phyloP scores from a whole-genome alignment of 1,140 invertebrate species.

The Kradibia gibbosae region DNA sequence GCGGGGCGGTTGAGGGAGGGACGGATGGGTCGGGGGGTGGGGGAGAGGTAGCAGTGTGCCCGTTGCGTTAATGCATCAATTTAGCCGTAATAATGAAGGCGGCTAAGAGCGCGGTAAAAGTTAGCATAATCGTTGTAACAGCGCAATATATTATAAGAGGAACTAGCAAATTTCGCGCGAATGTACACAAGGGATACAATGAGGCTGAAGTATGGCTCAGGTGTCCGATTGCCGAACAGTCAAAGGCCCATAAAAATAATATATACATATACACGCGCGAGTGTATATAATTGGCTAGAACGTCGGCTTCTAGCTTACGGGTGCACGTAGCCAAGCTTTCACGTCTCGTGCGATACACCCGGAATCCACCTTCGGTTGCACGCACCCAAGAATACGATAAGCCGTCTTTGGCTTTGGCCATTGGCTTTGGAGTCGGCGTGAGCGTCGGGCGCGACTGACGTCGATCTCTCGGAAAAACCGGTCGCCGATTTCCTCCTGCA shows the following conservation, averaged over 20 bases:
- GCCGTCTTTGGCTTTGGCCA: slow-evolving; percentile 22
- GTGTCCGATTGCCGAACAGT: neutral
- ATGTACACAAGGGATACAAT: neutral
- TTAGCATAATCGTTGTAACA: neutral
- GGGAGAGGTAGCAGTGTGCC: too few species aligned
- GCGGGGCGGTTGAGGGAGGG: too few species aligned
- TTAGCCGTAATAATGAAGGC: neutral
- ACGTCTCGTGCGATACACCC: slow-evolving; percentile 2
- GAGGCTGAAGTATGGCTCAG: neutral
- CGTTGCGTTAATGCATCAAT: slow-evolving; percentile 1
- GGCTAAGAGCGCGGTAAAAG: neutral
- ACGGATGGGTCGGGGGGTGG: too few species aligned
- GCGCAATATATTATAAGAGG: neutral
- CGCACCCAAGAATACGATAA: slow-evolving; percentile 15
- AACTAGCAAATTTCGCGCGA: neutral
- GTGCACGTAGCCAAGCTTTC: slow-evolving; percentile 20
- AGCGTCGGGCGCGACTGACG: slow-evolving; percentile 25
- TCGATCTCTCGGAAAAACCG: slow-evolving; percentile 47
- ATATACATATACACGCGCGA: neutral
- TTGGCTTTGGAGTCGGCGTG: slow-evolving; percentile 35
- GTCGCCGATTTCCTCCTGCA: slow-evolving; percentile 47
- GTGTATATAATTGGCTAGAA: slow-evolving; percentile 29
- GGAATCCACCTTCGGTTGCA: slow-evolving; percentile 1
- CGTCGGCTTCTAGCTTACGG: neutral
- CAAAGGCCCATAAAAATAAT: neutral